A percentile compares a stretch with the other conserved stretches of the same genome.
phyloP scores from a whole-genome alignment of 2,113 vertebrate species.

The Mixornis gularis region DNA sequence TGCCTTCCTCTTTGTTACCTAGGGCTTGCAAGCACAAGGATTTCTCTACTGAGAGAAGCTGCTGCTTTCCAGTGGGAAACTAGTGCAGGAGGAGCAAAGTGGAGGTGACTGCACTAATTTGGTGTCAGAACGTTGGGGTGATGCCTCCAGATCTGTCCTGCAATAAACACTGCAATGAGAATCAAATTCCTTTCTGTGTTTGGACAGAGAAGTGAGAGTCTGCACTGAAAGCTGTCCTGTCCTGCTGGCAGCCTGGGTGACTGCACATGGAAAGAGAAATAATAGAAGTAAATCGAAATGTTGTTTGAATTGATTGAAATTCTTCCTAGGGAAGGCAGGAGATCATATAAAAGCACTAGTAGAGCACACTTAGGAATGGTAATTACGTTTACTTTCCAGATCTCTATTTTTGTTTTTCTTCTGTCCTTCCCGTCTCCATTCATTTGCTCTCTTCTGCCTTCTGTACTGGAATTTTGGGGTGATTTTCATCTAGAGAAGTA shows the following conservation, averaged over 20 bases:
- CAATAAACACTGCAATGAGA: background rate
- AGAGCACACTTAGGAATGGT: background rate
- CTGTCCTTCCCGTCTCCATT: background rate
- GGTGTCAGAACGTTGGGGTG: background rate
- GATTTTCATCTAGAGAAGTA: background rate
- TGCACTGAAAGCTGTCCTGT: background rate
- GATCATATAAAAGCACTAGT: background rate
- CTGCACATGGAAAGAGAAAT: background rate
- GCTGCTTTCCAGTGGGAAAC: background rate
- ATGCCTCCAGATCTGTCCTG: background rate
- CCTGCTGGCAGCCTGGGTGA: background rate
- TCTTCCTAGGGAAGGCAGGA: background rate
- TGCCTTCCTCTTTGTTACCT: background rate
- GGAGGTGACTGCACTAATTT: background rate
- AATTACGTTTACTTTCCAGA: background rate
- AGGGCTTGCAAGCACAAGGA: background rate
- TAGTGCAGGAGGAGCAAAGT: background rate
- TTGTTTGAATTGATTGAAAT: background rate
- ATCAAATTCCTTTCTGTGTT: background rate
- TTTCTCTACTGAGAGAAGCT: background rate
- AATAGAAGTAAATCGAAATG: background rate
- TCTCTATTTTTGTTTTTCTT: background rate
- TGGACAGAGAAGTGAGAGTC: background rate
- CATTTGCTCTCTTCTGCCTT: background rate
- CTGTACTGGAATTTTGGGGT: background rate